Base-by-base conservation (phyloP, 2,888 invertebrate species). In the Conistra vaccinii region DNA sequence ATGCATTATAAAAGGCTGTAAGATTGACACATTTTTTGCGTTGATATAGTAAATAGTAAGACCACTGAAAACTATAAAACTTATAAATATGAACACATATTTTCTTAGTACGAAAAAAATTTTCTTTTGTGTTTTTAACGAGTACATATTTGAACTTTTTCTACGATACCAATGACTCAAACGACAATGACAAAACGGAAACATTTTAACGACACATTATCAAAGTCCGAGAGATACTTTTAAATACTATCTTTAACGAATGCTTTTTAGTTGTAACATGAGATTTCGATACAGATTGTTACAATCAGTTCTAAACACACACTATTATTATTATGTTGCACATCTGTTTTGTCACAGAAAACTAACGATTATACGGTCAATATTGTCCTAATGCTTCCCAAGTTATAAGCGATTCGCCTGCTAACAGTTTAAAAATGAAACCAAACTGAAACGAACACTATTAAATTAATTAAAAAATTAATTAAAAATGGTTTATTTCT, bases 221-320 rank as follows among this genome's bases (percentile, higher is more conserved):
- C 77, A 35, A 45, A 48, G 29, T 53, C 42, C 51, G 81, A 78
- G 73, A 48, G 45, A 6, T 14, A 42, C 12, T n/a, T n/a, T 1
- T 39, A 45, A 6, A 48, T 23, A 63, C 10, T 3, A 76, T 74
- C 51, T 67, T 32, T 57, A 39, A 45, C 45, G 12, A 68, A 70
- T 32, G n/a, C 45, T 42, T 70, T 78, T 80, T 76, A 72, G 51
- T 65, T 65, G 10, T 60, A 70, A 79, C 73, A 83, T 60, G 73
- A 76, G 63, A 73, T 79, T 72, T 67, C 67, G 42, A 69, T 62
- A 65, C 57, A 55, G 74, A 83, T 83, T 76, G 45, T 32, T 53
- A 12, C n/a, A 32, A 51, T 61, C 26, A 55, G 55, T 53, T 69
- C 6, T 29, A 55, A 60, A 45, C 23, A 17, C 17, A 32, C 29